These are phyloP conservation scores for Notamacropus eugenii DNA, from an alignment of 2,797 vertebrate genomes.

Conservation along the genomic window DNA sequence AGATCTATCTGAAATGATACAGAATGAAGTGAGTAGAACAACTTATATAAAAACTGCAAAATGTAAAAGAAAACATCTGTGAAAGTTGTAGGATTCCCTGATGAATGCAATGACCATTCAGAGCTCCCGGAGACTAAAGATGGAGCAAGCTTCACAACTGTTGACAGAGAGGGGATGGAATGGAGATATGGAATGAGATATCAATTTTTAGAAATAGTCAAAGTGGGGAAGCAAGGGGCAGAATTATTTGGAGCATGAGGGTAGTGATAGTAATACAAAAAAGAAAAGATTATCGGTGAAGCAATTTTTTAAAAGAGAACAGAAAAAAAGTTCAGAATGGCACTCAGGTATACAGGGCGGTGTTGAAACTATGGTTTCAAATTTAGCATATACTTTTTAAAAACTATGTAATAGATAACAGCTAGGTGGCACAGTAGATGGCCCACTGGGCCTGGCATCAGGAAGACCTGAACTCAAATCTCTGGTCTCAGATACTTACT, in stretches of 20 bases:
- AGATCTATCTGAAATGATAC: not conserved
- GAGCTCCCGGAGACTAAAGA: not conserved
- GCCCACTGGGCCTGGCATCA: not conserved
- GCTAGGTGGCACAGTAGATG: not conserved
- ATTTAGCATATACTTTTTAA: not conserved
- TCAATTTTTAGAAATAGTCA: not conserved
- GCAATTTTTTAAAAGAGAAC: not conserved
- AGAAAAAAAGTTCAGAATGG: not conserved
- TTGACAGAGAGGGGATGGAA: not conserved
- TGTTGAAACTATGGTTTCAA: not conserved
- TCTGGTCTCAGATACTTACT: not conserved
- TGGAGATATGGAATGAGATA: not conserved
- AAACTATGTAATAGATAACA: not conserved
- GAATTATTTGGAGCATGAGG: no score
- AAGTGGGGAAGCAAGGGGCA: not conserved
- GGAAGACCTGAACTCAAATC: not conserved
- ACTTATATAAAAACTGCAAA: not conserved
- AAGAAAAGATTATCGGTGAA: not conserved
- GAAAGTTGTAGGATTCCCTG: not conserved
- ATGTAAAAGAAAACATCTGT: not conserved
- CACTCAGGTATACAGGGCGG: not conserved
- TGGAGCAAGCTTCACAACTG: not conserved
- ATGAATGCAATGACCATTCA: not conserved
- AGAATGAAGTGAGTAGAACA: not conserved
- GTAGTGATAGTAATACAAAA: not conserved